These are phyloP conservation scores for Polylopha cassiicola DNA, from an alignment of 2,888 invertebrate genomes.

Conservation along the genomic window DNA sequence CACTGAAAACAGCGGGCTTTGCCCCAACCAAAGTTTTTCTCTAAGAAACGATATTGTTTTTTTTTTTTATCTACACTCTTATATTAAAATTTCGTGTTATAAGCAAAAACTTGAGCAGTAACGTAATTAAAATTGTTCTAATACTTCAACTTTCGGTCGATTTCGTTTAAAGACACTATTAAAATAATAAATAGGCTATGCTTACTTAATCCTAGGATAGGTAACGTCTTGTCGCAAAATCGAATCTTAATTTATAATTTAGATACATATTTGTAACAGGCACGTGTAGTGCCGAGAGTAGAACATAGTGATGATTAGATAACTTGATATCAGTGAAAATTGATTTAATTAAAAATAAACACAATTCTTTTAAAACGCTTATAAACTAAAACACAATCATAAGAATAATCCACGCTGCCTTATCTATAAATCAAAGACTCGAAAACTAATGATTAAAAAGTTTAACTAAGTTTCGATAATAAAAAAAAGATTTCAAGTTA, in stretches of 20 bases:
- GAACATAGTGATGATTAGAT: constrained; percentile 7
- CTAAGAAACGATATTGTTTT: constrained; percentile 28
- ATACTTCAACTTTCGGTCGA: constrained; percentile 10
- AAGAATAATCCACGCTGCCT: too few relatives aligned
- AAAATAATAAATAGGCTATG: constrained; percentile 14
- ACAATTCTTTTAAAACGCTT: too few relatives aligned
- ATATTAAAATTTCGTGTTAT: constrained; percentile 21
- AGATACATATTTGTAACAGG: too few relatives aligned
- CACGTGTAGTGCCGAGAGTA: too few relatives aligned
- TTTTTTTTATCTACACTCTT: constrained; percentile 7
- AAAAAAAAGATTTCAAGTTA: too few relatives aligned
- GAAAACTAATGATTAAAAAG: too few relatives aligned
- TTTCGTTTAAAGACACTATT: neutral
- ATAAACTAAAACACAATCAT: too few relatives aligned
- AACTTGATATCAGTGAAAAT: neutral
- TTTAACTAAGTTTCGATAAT: too few relatives aligned
- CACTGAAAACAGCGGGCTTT: constrained; percentile 35
- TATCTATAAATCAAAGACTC: too few relatives aligned
- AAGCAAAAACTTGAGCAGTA: constrained; percentile 30
- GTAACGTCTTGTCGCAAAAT: neutral
- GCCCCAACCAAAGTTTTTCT: constrained; percentile 34
- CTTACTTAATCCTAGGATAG: constrained; percentile 4
- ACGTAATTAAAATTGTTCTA: constrained; percentile 24
- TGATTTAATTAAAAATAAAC: neutral
- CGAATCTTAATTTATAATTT: constrained; percentile 7